Evolutionary conservation across 2,113 vertebrate genomes (phyloP), one percentile per base, ranked within the genome.

Genomic region (Phyllostomus hastatus): DNA sequence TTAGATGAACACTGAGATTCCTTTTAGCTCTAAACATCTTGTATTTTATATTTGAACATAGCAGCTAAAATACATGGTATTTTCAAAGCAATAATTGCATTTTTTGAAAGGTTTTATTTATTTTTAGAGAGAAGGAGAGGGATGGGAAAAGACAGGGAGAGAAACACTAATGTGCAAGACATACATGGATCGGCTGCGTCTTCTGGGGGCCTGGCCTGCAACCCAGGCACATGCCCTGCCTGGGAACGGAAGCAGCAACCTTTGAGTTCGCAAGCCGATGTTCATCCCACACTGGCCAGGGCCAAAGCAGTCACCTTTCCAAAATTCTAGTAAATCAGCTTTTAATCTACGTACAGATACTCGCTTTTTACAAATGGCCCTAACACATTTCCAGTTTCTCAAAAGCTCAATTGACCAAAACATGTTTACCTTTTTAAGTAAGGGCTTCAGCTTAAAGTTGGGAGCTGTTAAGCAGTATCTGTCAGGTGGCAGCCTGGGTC

Each of bases 391-490:
- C 16, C 84, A 46, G 43, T 80, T 94, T 94, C 85, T 38, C 54
- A 84, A 94, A 90, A 78, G 24, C 38, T 66, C 84, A 93, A 16
- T 31, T 93, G 61, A 96, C 73, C 82, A 72, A 86, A 86, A 83
- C 52, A 73, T 86, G 95, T 97, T 97, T 93, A 99, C 99, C 99
- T 99, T 99, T 98, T 99, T 99, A 98, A 99, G 99, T 28, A 99
- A 87, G 4, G 99, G 99, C 85, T 99, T 99, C 5, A 99, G 99
- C 5, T 99, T 97, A 97, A 99, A 99, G 98, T 99, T 99, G 26
- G 99, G 99, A 0, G 99, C 99, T 0, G 99, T 99, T 93, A 99
- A 94, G 94, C 99, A 99, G 98, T 99, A 99, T 79, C 99, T 99
- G 97, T 99, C 99, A 0, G 99, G 99, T 0, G 99, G 99, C 1